Evolutionary conservation across 2,113 vertebrate genomes (phyloP).

Genomic region (Furnarius figulus): DNA sequence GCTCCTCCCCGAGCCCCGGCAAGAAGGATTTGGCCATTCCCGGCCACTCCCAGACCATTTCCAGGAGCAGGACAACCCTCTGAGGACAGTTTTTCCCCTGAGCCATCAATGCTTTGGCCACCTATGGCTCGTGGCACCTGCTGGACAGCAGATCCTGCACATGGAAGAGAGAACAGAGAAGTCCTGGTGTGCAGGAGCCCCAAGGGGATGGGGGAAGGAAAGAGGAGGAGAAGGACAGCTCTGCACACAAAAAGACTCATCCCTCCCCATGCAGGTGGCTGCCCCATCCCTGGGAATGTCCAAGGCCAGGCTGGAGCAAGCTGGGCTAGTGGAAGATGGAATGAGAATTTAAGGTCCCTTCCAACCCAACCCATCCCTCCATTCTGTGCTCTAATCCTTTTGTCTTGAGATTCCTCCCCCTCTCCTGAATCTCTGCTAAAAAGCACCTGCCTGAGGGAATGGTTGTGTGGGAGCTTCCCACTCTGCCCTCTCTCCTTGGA

Average conservation of each 20-base stretch:
- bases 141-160: neutral
- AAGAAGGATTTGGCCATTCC: neutral
- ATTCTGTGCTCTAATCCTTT: neutral
- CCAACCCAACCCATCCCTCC: neutral
- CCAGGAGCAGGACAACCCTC: neutral
- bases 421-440: too few species aligned
- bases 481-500: neutral
- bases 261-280: neutral
- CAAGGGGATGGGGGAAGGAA: neutral
- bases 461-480: neutral
- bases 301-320: neutral
- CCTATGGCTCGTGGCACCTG: neutral
- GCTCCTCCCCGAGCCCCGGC: neutral
- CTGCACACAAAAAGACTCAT: neutral
- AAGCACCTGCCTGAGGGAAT: neutral
- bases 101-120: neutral
- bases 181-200: neutral
- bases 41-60: neutral
- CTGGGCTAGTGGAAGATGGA: neutral
- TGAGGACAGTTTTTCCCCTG: neutral
- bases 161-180: too few species aligned
- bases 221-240: neutral
- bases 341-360: neutral
- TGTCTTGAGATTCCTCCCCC: neutral
- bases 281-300: neutral